These are phyloP conservation scores for Drosophila kikkawai DNA, from an alignment of 1,140 invertebrate species.

Conservation along the genomic window DNA sequence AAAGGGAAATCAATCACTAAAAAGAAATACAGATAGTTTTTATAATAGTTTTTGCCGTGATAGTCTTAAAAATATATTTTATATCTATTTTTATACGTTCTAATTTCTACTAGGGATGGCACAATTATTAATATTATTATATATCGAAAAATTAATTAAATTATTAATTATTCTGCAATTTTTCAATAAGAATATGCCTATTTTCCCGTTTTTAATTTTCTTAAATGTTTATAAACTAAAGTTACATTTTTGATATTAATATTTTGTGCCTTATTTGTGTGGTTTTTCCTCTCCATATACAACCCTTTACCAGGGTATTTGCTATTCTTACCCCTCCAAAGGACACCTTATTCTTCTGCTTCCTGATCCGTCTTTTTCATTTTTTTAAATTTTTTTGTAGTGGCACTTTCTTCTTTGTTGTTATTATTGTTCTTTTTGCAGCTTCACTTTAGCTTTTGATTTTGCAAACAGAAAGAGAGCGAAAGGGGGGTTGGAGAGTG, in stretches of 20 bases:
- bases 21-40: background rate
- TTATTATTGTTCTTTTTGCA: conserved; percentile 28
- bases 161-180: no score
- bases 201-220: no score
- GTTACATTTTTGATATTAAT: background rate
- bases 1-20: no score
- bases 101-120: no score
- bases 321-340: background rate
- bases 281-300: background rate
- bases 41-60: no score
- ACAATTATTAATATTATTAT: no score
- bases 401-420: conserved; percentile 31
- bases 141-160: no score
- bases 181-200: no score
- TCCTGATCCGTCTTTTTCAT: conserved; percentile 17
- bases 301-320: background rate
- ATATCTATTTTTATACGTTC: no score
- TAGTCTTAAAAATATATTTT: no score
- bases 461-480: conserved; percentile 20
- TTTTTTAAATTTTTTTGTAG: conserved; percentile 29
- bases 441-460: conserved; percentile 50
- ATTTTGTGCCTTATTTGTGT: background rate
- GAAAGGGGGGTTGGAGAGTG: background rate
- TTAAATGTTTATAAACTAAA: no score
- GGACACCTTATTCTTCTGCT: conserved; percentile 15